Evolutionary conservation across 2,113 vertebrate species (phyloP), one percentile per base, ranked within the genome.

Genomic region (Tylochromis polylepis): DNA sequence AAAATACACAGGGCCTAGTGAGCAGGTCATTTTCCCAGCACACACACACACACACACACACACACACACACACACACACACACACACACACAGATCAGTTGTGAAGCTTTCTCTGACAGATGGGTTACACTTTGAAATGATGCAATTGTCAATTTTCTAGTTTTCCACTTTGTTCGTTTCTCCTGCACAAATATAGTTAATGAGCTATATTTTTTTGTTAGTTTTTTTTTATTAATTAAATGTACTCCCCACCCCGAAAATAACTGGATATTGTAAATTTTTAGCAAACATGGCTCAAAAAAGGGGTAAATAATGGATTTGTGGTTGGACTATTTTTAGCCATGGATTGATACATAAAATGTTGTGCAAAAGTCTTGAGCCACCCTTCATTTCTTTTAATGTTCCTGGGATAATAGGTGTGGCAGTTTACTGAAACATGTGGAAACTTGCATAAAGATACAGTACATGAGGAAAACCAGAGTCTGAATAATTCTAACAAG

Each of bases 1-100:
- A 0, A 96, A 98, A 1, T 99, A 99, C 0, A 95, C 97, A 1
- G 98, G 98, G 22, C 98, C 98, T 29, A 93, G 94, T 0, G 98
- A 99, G 29, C 98, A 99, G 94, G 98, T 95, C 16, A 53, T 53
- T 53, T 16, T 20, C 18, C 49, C 18, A 6, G 7, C 46, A 7
- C n/a, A n/a, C n/a, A n/a, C n/a, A n/a, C n/a, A n/a, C n/a, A n/a
- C n/a, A n/a, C 12, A 14, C 46, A 18, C 41, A 43, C 11, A 12
- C 11, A 10, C 10, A n/a, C n/a, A n/a, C n/a, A n/a, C n/a, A n/a
- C n/a, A n/a, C n/a, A n/a, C n/a, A n/a, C n/a, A n/a, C n/a, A n/a
- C n/a, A 10, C 51, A 5, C 16, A 8, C 51, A 11, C 36, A 38
- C 6, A 34, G 2, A 49, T 4, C 36, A 38, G 36, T 55, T 20